Base-by-base conservation (phyloP, 2,888 invertebrate genomes). In the Tipula vernalis region DNA sequence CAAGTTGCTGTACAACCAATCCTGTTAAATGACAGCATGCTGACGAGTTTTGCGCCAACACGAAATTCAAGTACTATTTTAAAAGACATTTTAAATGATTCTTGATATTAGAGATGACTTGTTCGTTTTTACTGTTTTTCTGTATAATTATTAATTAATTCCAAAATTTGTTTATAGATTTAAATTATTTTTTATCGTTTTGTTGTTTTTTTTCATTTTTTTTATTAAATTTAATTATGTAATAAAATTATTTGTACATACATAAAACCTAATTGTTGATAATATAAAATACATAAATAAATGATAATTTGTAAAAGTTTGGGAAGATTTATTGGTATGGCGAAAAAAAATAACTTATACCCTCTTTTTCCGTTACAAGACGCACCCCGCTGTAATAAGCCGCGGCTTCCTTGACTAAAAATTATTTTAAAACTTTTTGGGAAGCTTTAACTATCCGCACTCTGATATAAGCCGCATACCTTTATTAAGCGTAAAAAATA, bases 41-140 rank as follows among this genome's bases (percentile, higher is more conserved):
- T 90, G 39, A 91, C 91, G 87, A 88, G 87, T 83, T 91, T 91
- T 88, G 89, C 89, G 6, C 91, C 91, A 6, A 88, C 90, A 5
- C 89, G 92, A 87, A 92, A 91, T 89, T 91, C 92, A 87, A 91
- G 91, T 89, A 91, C 92, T 42, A 92, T 92, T 89, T 88, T 92
- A 51, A 92, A 92, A 89, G 91, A 92, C 88, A 91, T 92, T 87
- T 89, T 92, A n/a, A 91, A 89, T 88, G 91, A 91, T 87, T 90
- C 91, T 87, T 92, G 91, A 91, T 84, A 84, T 84, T 84, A 84
- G 15, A 36, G 5, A 51, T 5, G 51, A 57, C 15, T 8, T 57
- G 47, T 5, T 12, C n/a, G 57, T 47, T 47, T 47, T 13, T 10
- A 47, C 28, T 1, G 28, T 28, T 28, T 28, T 28, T 28, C 28